These are phyloP conservation scores for Amazona guildingii DNA, from an alignment of 2,113 vertebrate genomes.

Conservation along the genomic window DNA sequence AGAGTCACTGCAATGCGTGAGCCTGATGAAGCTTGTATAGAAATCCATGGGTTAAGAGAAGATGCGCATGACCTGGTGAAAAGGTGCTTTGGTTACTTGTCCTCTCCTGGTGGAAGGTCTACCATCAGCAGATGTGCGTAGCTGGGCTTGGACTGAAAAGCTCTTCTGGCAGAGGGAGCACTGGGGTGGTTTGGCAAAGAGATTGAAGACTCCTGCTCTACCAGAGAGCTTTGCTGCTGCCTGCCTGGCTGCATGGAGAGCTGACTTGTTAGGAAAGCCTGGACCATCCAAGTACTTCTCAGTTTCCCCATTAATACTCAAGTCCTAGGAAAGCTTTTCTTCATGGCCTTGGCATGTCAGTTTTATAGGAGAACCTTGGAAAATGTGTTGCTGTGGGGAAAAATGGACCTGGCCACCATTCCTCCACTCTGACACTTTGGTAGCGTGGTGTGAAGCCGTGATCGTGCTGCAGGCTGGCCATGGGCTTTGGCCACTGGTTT, in stretches of 20 bases:
- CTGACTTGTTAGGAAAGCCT: neutral
- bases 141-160: neutral
- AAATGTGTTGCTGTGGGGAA: slow-evolving; percentile 47
- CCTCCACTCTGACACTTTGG: neutral
- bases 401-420: neutral
- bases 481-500: neutral
- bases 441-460: neutral
- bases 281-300: neutral
- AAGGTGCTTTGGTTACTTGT: neutral
- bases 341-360: neutral
- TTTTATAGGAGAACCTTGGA: slow-evolving; percentile 33
- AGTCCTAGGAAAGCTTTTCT: slow-evolving; percentile 17
- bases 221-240: neutral
- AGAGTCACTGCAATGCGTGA: neutral
- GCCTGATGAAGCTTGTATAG: neutral
- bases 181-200: neutral
- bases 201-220: neutral
- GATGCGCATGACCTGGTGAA: neutral
- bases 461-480: neutral
- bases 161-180: neutral
- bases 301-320: slow-evolving; percentile 14
- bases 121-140: neutral
- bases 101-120: neutral
- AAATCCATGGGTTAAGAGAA: neutral
- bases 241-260: neutral